Conservation (phyloP, 2,797 vertebrate species). For the Lithobates pipiens region DNA sequence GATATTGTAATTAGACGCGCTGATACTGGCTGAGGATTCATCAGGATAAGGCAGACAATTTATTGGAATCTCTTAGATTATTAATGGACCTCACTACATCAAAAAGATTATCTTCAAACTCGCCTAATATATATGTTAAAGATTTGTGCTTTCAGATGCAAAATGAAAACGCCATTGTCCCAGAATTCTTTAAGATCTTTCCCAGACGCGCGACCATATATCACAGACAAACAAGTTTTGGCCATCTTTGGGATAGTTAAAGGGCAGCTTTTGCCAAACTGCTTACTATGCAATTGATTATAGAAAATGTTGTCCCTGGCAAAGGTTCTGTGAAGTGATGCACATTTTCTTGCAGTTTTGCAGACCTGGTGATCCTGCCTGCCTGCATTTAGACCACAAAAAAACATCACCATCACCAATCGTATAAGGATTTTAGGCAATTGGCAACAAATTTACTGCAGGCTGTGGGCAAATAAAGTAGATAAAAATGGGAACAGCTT, state of each 20-base stretch:
- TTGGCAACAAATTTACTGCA: too few species aligned
- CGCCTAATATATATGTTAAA: constrained; percentile 10
- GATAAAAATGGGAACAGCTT: too few species aligned
- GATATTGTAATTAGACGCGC: constrained; percentile 45
- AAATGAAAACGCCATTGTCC: not conserved
- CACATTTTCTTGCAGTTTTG: too few species aligned
- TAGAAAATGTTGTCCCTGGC: too few species aligned
- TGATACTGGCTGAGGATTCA: constrained; percentile 16
- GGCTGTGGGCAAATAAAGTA: too few species aligned
- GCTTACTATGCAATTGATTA: too few species aligned
- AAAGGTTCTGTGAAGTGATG: too few species aligned
- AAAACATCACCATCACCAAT: too few species aligned
- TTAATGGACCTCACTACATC: constrained; percentile 41
- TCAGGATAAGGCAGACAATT: constrained; percentile 35
- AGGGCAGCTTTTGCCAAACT: too few species aligned
- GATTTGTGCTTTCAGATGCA: constrained; percentile 18
- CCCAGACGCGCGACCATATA: not conserved
- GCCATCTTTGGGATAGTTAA: not conserved
- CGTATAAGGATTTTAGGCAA: too few species aligned
- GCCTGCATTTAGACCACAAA: too few species aligned
- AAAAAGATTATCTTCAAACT: constrained; percentile 37
- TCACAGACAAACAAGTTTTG: not conserved
- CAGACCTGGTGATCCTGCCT: too few species aligned
- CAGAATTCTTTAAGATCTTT: not conserved
- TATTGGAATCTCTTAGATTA: constrained; percentile 42